Base-by-base conservation (phyloP, 2,113 vertebrate genomes). In the Azemiops feae region DNA sequence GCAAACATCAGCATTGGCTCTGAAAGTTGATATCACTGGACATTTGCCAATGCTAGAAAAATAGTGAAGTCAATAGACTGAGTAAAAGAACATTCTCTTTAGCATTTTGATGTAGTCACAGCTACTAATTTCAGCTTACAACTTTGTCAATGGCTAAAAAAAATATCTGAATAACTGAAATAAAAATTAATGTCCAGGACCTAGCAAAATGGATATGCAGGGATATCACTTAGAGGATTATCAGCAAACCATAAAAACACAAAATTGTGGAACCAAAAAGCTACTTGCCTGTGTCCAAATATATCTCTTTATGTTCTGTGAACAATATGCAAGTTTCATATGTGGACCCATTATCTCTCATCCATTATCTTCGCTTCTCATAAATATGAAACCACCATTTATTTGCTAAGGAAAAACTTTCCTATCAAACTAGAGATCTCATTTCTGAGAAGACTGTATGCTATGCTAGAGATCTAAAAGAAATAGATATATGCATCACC, bases 181-280 rank as follows among this genome's bases (percentile, higher is more conserved):
- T 93, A 60, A 95, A 93, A 95, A 94, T 88, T 87, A 88, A 92
- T 11, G 89, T 60, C 57, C 90, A 91, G 9, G 53, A 92, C 86
- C 93, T 1, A 55, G 30, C 4, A 30, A 92, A 34, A 93, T 25
- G n/a, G 93, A 91, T 54, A 2, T 0, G 57, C 54, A 27, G 91
- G 74, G 93, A 85, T 60, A 55, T 95, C 91, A 1, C 91, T 60
- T 58, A 1, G 20, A 89, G 85, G n/a, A 0, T 92, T 0, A 3
- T 91, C 86, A 54, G 90, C 30, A 92, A 87, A 30, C 92, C 86
- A 0, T 91, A 94, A 95, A 96, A 94, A 53, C 1, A 81, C 1
- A 52, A 2, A 43, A 60, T 1, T 39, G 85, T 54, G 58, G 58
- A 94, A 85, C 47, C 54, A 39, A 39, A 0, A 74, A 93, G 12